Percentiles rank a stretch among this genome's conserved stretches.
These are phyloP conservation scores for Echiichthys vipera DNA, from an alignment of 2,797 vertebrate genomes.

Conservation along the genomic window DNA sequence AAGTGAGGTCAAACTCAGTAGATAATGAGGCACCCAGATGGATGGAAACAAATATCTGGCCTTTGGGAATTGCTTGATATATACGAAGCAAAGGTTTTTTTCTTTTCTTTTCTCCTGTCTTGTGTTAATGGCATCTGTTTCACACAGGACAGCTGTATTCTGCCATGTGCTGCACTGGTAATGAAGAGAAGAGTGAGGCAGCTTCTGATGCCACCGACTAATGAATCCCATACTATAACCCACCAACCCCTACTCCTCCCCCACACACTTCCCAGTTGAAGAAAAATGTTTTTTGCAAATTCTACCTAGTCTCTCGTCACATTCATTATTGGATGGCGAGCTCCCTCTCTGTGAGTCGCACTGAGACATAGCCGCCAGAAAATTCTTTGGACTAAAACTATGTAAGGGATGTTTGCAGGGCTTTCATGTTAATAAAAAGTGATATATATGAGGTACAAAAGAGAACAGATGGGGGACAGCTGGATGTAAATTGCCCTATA, in stretches of 20 bases:
- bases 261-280: constrained; percentile 6
- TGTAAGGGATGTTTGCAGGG: neutral
- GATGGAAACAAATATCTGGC: constrained; percentile 21
- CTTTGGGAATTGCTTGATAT: constrained; percentile 17
- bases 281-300: constrained; percentile 52
- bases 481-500: neutral
- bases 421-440: neutral
- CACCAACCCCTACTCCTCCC: neutral
- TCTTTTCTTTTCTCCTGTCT: neutral
- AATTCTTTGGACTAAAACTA: neutral
- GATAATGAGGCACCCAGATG: constrained; percentile 49
- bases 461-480: neutral
- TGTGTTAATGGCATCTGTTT: constrained; percentile 42
- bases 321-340: constrained; percentile 47
- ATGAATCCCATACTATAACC: no score
- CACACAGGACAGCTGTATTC: constrained; percentile 19
- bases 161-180: constrained; percentile 34
- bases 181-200: constrained; percentile 43
- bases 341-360: neutral
- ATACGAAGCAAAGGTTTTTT: constrained; percentile 5
- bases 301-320: constrained; percentile 18
- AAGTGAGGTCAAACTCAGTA: constrained; percentile 31
- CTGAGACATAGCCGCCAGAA: neutral
- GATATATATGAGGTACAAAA: neutral
- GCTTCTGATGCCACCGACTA: constrained; percentile 54